Conservation (phyloP, 2,797 vertebrate genomes). For the Heterohyrax brucei region DNA sequence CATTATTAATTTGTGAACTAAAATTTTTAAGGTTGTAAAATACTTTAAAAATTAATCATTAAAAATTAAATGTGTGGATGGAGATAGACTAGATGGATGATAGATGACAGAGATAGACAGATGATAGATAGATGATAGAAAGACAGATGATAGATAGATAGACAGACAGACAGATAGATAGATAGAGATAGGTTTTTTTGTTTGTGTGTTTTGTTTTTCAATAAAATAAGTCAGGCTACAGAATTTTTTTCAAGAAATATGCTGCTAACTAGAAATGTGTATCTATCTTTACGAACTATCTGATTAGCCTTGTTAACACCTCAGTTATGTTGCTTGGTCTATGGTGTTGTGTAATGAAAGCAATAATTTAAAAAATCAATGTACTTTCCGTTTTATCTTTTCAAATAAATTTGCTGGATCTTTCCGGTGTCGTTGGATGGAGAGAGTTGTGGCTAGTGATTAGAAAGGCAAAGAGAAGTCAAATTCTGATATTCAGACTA, state of each 20-base stretch:
- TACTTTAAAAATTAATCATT: conserved; percentile 3
- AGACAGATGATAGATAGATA: not conserved
- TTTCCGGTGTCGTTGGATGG: not conserved
- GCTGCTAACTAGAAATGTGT: not conserved
- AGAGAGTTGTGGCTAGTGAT: not conserved
- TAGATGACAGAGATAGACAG: not conserved
- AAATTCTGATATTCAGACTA: not conserved
- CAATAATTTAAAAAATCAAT: conserved; percentile 33
- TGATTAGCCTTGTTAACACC: no score
- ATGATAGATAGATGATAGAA: not conserved
- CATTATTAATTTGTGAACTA: not conserved
- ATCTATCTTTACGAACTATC: not conserved
- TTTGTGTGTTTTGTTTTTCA: conserved; percentile 1
- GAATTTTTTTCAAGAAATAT: not conserved
- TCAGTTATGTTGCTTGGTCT: not conserved
- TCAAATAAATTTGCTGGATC: conserved; percentile 2
- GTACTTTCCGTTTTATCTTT: not conserved
- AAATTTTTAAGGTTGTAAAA: not conserved
- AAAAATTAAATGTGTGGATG: conserved; percentile 4
- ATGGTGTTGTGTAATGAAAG: not conserved
- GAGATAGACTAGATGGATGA: no score
- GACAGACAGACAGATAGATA: not conserved
- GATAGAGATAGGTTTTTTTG: not conserved
- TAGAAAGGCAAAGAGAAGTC: not conserved
- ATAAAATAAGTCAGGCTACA: not conserved